phyloP scores from a whole-genome alignment of 2,113 vertebrate genomes.

The Proteles cristata region DNA sequence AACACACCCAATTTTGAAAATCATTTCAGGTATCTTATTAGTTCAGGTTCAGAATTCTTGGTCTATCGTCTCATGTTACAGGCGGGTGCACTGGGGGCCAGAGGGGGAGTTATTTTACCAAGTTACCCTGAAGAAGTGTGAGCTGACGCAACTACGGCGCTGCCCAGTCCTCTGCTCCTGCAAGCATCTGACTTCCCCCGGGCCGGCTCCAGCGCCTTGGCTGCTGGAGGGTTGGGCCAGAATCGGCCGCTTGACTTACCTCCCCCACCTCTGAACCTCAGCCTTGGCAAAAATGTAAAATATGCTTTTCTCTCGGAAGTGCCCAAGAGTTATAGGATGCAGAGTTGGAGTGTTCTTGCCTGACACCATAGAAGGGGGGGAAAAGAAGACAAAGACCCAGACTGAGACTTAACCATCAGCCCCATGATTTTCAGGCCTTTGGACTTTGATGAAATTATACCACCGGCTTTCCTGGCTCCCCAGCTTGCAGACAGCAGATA shows the following conservation, averaged over 20 bases:
- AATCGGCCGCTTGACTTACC: accelerated
- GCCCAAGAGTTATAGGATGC: neutral
- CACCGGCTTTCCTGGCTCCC: too few relatives aligned
- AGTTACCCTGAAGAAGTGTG: neutral
- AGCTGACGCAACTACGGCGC: neutral
- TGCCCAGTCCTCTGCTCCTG: neutral
- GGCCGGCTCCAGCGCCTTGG: neutral
- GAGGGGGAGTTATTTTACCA: neutral
- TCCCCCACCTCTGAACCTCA: neutral
- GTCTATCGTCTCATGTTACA: neutral
- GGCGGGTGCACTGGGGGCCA: neutral
- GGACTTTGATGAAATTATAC: too few relatives aligned
- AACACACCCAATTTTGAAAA: neutral
- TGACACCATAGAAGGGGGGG: neutral
- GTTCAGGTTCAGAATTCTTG: neutral
- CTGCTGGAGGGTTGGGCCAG: neutral
- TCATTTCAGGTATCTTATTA: neutral
- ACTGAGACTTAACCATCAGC: too few relatives aligned
- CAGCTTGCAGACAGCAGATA: too few relatives aligned
- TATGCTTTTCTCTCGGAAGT: neutral
- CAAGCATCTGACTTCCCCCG: neutral
- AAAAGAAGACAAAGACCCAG: neutral
- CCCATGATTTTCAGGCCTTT: too few relatives aligned
- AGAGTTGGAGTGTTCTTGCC: neutral
- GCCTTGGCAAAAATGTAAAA: neutral